Evolutionary conservation across 2,797 vertebrate species (phyloP).

Genomic region (Sebastiscus albofasciatus): DNA sequence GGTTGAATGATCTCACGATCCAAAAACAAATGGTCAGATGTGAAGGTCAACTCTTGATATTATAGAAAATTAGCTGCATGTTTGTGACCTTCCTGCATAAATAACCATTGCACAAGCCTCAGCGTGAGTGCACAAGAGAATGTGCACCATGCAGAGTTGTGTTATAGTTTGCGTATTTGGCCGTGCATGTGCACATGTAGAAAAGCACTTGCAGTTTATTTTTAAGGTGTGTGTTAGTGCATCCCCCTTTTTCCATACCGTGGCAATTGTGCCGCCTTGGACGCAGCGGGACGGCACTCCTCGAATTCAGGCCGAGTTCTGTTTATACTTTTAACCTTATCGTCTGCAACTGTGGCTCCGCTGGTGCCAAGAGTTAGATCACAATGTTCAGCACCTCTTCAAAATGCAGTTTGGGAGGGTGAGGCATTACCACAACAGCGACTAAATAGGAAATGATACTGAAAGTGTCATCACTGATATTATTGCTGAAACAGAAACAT

Average conservation of each 20-base stretch:
- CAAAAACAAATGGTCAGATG: background rate
- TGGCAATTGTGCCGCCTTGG: background rate
- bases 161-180: background rate
- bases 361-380: slow-evolving; percentile 32
- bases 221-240: background rate
- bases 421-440: background rate
- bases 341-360: slow-evolving; percentile 10
- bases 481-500: background rate
- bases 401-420: background rate
- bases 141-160: background rate
- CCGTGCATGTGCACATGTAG: background rate
- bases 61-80: background rate
- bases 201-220: slow-evolving; percentile 5
- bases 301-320: slow-evolving; percentile 9
- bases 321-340: slow-evolving; percentile 44
- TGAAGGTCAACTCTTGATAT: background rate
- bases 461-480: background rate
- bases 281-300: background rate
- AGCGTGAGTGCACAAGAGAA: background rate
- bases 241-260: background rate
- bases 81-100: slow-evolving; percentile 4
- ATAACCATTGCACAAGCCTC: slow-evolving; percentile 1
- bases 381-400: slow-evolving; percentile 33
- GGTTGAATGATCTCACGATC: background rate
- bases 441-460: slow-evolving; percentile 2